Evolutionary conservation across 2,888 invertebrate species (phyloP).

Genomic region (Oscheius sp.): DNA sequence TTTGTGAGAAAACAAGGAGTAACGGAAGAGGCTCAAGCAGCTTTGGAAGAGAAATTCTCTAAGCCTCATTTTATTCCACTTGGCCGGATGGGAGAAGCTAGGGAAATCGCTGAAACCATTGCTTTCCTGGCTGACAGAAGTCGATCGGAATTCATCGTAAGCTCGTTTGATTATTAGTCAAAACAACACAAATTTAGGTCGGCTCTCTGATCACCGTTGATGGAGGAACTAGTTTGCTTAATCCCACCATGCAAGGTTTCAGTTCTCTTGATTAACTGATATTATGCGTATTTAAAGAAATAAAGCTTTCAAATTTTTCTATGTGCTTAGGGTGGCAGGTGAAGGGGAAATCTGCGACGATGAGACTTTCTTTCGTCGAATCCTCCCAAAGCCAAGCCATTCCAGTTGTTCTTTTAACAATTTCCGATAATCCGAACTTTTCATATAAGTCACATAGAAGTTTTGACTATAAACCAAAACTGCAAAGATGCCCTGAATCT

Average conservation of each 20-base stretch:
- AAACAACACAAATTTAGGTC: not conserved
- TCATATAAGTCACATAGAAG: conserved; percentile 19
- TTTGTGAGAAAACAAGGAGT: conserved; percentile 14
- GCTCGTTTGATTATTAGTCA: not conserved
- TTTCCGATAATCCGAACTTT: conserved; percentile 14
- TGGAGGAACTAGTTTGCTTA: conserved; percentile 30
- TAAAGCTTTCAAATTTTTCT: too few species aligned
- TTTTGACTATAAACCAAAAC: conserved; percentile 18
- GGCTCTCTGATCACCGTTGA: conserved; percentile 35
- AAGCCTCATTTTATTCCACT: not conserved
- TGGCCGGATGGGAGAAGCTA: conserved; percentile 8
- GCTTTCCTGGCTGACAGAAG: conserved; percentile 36
- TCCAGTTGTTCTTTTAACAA: not conserved
- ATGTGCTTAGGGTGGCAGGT: too few species aligned
- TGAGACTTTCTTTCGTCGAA: not conserved
- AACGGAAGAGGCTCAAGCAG: not conserved
- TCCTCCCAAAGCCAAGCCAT: too few species aligned
- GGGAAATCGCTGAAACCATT: conserved; percentile 35
- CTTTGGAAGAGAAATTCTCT: not conserved
- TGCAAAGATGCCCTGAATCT: conserved; percentile 26
- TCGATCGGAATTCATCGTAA: conserved; percentile 33
- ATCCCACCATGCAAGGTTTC: conserved; percentile 15
- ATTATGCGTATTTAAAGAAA: too few species aligned
- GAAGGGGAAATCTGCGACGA: not conserved
- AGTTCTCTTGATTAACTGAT: too few species aligned